phyloP scores from a whole-genome alignment of 2,888 invertebrate genomes.

The Sipha maydis region DNA sequence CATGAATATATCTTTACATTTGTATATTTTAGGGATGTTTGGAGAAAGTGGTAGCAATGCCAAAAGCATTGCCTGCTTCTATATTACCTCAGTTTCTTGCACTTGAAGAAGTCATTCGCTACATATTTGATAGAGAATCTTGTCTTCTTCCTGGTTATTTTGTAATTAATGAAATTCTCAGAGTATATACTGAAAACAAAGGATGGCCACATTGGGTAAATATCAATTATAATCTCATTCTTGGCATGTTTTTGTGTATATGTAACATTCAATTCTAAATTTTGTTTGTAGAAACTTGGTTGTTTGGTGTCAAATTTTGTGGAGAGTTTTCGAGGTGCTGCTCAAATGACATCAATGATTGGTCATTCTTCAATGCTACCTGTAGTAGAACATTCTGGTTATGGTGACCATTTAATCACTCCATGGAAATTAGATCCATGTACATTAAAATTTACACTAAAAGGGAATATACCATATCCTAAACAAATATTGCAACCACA shows the following conservation, averaged over 20 bases:
- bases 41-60: slow-evolving; percentile 87
- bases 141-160: slow-evolving; percentile 94
- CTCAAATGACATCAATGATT: slow-evolving; percentile 95
- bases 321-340: slow-evolving; percentile 91
- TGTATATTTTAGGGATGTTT: slow-evolving; percentile 76
- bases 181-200: slow-evolving; percentile 82
- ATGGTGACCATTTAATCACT: slow-evolving; percentile 88
- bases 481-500: slow-evolving; percentile 89
- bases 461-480: slow-evolving; percentile 85
- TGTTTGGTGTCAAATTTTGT: slow-evolving; percentile 87
- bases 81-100: slow-evolving; percentile 84
- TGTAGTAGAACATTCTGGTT: slow-evolving; percentile 92
- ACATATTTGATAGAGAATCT: slow-evolving; percentile 91
- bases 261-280: background rate
- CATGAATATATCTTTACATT: too few species aligned
- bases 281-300: slow-evolving; percentile 77
- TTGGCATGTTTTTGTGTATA: background rate
- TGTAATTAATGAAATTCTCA: slow-evolving; percentile 93
- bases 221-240: background rate
- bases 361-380: slow-evolving; percentile 92
- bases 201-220: slow-evolving; percentile 92
- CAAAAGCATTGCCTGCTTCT: slow-evolving; percentile 81
- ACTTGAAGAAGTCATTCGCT: slow-evolving; percentile 82
- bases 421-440: slow-evolving; percentile 93
- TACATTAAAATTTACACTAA: slow-evolving; percentile 78